Conservation (phyloP, 2,797 vertebrate species). For the Bovichtus variegatus region DNA sequence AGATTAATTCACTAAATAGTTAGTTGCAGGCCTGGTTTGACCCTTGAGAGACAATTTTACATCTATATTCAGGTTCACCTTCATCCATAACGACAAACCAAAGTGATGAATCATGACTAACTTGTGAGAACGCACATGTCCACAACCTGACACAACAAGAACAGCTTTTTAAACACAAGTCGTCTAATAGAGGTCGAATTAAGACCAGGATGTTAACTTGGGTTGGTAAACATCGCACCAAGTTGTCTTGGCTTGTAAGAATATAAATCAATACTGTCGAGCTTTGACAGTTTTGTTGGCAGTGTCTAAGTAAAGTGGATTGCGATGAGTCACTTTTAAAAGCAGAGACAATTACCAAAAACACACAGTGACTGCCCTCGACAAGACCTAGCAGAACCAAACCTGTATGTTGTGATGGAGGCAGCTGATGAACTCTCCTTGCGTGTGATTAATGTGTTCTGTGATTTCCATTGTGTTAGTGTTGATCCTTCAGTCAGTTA, state of each 20-base stretch:
- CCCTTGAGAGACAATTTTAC: neutral
- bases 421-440: conserved; percentile 6
- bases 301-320: conserved; percentile 17
- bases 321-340: conserved; percentile 53
- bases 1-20: neutral
- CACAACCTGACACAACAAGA: conserved; percentile 9
- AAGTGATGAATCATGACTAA: conserved; percentile 20
- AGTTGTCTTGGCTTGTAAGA: conserved; percentile 8
- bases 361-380: conserved; percentile 17
- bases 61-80: conserved; percentile 6
- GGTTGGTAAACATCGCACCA: neutral
- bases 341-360: conserved; percentile 37
- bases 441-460: conserved; percentile 13
- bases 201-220: neutral
- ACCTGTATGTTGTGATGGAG: conserved; percentile 39
- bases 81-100: neutral
- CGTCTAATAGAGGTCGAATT: neutral
- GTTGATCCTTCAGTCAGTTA: neutral
- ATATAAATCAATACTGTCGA: neutral
- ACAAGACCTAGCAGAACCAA: conserved; percentile 50
- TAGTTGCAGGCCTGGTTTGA: neutral
- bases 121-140: neutral
- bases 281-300: conserved; percentile 12
- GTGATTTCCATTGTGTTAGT: conserved; percentile 13
- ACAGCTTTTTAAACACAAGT: neutral